Evolutionary conservation across 2,113 vertebrate species (phyloP).

Genomic region (Isurus oxyrinchus): DNA sequence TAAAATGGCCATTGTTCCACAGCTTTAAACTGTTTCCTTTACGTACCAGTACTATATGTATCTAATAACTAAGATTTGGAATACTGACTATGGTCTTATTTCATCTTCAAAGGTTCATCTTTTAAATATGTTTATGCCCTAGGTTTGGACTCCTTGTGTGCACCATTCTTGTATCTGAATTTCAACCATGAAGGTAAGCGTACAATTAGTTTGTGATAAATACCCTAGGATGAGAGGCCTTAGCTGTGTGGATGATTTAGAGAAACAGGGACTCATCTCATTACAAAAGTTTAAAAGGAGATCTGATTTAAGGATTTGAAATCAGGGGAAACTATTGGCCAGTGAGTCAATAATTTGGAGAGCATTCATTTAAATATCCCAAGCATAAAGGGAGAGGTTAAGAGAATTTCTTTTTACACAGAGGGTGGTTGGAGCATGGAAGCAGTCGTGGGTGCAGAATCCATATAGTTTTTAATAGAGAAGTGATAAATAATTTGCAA

Average conservation of each 20-base stretch:
- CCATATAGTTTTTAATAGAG: not conserved
- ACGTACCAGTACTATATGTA: not conserved
- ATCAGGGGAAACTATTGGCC: not conserved
- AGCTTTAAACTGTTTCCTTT: not conserved
- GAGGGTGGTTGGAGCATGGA: not conserved
- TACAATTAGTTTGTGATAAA: not conserved
- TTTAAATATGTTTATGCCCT: slow-evolving; percentile 38
- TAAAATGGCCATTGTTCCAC: not conserved
- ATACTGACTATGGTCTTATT: not conserved
- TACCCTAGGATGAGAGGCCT: not conserved
- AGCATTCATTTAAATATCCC: not conserved
- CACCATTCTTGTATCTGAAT: slow-evolving; percentile 92
- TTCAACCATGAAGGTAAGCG: slow-evolving; percentile 92
- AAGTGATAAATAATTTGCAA: not conserved
- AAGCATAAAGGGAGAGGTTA: not conserved
- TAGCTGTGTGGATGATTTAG: not conserved
- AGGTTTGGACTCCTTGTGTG: slow-evolving; percentile 97
- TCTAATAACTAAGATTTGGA: not conserved
- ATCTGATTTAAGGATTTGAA: not conserved
- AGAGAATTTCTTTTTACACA: not conserved
- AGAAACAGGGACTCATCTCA: not conserved
- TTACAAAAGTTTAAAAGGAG: not conserved
- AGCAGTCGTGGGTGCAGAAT: not conserved
- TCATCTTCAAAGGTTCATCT: not conserved
- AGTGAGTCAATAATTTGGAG: not conserved